Conservation (phyloP, 2,113 vertebrate species). For the Myotis yumanensis region DNA sequence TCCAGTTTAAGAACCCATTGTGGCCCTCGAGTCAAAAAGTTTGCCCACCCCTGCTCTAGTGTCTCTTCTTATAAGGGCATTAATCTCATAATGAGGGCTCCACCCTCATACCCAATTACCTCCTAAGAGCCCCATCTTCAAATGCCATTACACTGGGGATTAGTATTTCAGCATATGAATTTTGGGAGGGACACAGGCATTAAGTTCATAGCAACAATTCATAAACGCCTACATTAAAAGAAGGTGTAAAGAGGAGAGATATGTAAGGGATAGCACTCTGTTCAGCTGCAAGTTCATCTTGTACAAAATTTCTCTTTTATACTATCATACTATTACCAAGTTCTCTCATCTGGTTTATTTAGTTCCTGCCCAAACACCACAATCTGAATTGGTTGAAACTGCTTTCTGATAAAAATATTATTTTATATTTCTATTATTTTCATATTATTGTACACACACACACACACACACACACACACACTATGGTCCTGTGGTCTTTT, state of each 20-base stretch:
- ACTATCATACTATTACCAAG: neutral
- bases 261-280: neutral
- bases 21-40: no score
- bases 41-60: no score
- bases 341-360: neutral
- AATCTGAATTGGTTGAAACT: neutral
- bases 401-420: slow-evolving; percentile 4
- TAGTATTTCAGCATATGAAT: neutral
- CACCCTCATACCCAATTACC: neutral
- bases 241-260: neutral
- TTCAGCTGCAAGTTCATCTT: neutral
- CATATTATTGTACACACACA: neutral
- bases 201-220: neutral
- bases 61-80: neutral
- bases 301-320: neutral
- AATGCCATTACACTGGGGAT: neutral
- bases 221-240: neutral
- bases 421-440: neutral
- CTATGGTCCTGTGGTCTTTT: neutral
- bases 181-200: neutral
- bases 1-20: no score
- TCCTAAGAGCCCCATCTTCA: neutral
- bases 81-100: neutral
- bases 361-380: neutral
- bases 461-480: neutral